Evolutionary conservation across 2,888 invertebrate genomes (phyloP), one percentile per base, ranked within the genome.

Genomic region (Eutolmus rufibarbis): DNA sequence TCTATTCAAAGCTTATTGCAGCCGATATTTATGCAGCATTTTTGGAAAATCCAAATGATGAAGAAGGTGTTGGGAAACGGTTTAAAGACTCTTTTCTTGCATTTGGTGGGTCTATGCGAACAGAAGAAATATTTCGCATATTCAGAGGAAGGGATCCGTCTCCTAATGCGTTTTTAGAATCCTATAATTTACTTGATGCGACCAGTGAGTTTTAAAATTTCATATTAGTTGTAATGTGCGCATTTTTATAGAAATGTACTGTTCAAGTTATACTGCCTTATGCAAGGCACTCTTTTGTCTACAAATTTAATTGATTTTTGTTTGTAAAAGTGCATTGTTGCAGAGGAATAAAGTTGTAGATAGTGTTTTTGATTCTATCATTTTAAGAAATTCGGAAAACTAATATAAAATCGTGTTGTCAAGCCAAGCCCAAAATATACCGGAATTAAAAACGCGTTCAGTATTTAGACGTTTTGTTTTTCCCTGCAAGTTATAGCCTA

Each of bases 61-160:
- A 46, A 31, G 14, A 74, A 9, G 8, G 8, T 23, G 57, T 77
- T 56, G 77, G 96, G 0, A 94, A 94, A 90, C 93, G 96, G 88
- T 98, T 96, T 91, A 94, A 96, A 89, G 96, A 97, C 87, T 97
- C 97, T 1, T 97, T 96, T 93, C 94, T 99, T 88, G 94, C 96
- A 0, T 94, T 95, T 3, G 98, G 98, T 8, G 98, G 98, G 4
- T 95, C 96, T 88, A 95, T 96, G 89, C 95, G 97, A 89, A 95
- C 97, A 0, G 95, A 95, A 88, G 97, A 98, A 93, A 95, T 97
- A 7, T 99, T 99, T 93, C 94, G 98, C 87, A 94, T 96, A 91
- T 99, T 98, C 93, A 94, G 97, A 89, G 98, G 98, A 0, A 94
- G 98, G 82, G 98, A 99, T 93, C 98, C 98, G 0, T 96, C 96